Percentiles rank a stretch among this genome's conserved stretches.
These are phyloP conservation scores for Chaunax sp. DNA, from an alignment of 2,797 vertebrate genomes.

Conservation along the genomic window DNA sequence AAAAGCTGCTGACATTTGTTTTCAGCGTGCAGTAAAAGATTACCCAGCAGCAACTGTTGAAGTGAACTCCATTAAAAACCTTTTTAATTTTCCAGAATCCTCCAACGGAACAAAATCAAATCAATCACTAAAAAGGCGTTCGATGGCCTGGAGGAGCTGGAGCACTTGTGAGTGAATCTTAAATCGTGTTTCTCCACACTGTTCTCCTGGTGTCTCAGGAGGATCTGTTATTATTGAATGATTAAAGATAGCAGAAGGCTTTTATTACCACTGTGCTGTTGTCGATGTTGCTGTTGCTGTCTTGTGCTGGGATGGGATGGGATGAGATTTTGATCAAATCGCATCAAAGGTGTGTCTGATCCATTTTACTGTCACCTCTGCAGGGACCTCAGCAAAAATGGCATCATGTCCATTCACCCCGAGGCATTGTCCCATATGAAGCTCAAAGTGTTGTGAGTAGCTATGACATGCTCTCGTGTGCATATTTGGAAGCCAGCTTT, in stretches of 20 bases:
- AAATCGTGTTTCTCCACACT: background rate
- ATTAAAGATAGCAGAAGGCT: constrained; percentile 21
- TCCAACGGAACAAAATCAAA: constrained; percentile 94
- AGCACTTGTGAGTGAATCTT: constrained; percentile 89
- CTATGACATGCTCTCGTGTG: background rate
- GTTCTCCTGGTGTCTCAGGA: background rate
- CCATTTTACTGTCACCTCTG: constrained; percentile 55
- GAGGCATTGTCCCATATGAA: constrained; percentile 88
- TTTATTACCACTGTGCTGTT: constrained; percentile 38
- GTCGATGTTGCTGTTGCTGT: too few relatives aligned
- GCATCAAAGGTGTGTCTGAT: constrained; percentile 40
- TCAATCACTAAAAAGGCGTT: constrained; percentile 94
- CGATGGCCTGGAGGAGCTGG: constrained; percentile 88
- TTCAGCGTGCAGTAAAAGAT: constrained; percentile 3
- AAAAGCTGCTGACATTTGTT: constrained; percentile 4
- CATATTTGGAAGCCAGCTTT: constrained; percentile 2
- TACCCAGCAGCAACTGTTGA: background rate
- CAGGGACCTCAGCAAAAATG: constrained; percentile 94
- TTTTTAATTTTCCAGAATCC: constrained; percentile 83
- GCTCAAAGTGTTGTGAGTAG: constrained; percentile 93
- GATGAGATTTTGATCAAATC: constrained; percentile 34
- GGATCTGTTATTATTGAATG: constrained; percentile 16
- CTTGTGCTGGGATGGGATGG: constrained; percentile 32
- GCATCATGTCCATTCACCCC: constrained; percentile 93
- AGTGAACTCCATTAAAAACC: background rate